phyloP scores from a whole-genome alignment of 2,888 invertebrate species.

The Drosophila gaucha region DNA sequence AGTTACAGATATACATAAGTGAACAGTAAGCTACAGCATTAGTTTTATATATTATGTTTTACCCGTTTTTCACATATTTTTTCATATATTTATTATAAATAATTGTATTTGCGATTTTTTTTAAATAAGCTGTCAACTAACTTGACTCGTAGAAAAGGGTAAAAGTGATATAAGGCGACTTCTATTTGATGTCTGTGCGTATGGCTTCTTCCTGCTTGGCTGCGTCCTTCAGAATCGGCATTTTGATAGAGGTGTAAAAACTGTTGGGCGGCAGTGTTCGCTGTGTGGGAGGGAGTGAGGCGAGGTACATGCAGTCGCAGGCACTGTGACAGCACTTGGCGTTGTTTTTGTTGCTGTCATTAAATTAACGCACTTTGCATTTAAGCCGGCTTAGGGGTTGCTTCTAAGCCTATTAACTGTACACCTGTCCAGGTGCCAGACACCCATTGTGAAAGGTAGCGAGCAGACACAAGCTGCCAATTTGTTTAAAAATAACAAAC shows the following conservation, averaged over 20 bases:
- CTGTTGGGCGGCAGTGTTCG: constrained; percentile 12
- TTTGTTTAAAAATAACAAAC: constrained; percentile 21
- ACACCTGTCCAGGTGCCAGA: constrained; percentile 24
- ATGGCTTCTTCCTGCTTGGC: neutral
- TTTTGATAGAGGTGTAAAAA: constrained; percentile 17
- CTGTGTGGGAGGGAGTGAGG: neutral
- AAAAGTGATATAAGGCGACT: neutral
- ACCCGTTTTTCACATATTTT: too few relatives aligned
- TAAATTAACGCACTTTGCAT: constrained; percentile 69
- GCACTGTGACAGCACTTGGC: neutral
- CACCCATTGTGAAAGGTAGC: constrained; percentile 1
- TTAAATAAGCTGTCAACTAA: neutral
- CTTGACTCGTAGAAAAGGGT: neutral
- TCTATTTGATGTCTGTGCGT: neutral
- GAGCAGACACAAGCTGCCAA: constrained; percentile 1
- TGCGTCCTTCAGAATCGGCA: neutral
- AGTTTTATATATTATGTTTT: too few relatives aligned
- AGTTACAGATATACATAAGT: too few relatives aligned
- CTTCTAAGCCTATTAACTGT: constrained; percentile 62
- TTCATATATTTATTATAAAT: too few relatives aligned
- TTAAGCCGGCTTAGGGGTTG: constrained; percentile 56
- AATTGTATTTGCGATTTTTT: neutral
- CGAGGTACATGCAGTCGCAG: neutral
- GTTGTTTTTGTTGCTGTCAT: constrained; percentile 47
- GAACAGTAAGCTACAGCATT: too few relatives aligned